Evolutionary conservation across 2,888 invertebrate species (phyloP).

Genomic region (Andricus curvator): DNA sequence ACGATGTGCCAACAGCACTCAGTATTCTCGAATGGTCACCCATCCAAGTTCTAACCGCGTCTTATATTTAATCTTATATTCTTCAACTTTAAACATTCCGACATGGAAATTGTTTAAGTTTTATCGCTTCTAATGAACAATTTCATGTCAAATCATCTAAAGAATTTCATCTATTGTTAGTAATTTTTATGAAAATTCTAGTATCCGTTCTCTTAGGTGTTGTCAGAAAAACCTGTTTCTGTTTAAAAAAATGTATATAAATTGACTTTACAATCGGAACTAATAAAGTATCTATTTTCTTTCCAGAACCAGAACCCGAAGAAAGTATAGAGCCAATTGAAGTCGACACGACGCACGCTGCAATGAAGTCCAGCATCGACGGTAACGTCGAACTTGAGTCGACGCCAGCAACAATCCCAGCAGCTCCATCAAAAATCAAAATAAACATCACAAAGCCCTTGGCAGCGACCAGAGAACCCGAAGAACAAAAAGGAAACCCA

Average conservation of each 20-base stretch:
- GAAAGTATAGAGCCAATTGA: slow-evolving; percentile 31
- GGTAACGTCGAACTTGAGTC: slow-evolving; percentile 87
- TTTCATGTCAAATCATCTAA: too few species aligned
- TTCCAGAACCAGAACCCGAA: slow-evolving; percentile 30
- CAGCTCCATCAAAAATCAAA: slow-evolving; percentile 81
- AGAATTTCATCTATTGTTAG: too few species aligned
- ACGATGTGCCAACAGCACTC: too few species aligned
- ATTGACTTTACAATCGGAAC: neutral
- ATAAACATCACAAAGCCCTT: slow-evolving; percentile 90
- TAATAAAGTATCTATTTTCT: neutral
- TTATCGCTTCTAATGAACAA: too few species aligned
- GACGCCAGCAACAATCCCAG: slow-evolving; percentile 78
- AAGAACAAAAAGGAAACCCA: slow-evolving; percentile 65
- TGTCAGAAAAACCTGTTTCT: too few species aligned
- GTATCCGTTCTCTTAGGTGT: too few species aligned
- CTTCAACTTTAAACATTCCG: too few species aligned
- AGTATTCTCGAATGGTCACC: too few species aligned
- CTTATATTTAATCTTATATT: too few species aligned
- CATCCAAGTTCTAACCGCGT: too few species aligned
- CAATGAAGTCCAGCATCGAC: slow-evolving; percentile 85
- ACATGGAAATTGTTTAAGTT: too few species aligned
- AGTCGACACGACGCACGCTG: slow-evolving; percentile 81
- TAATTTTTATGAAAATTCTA: too few species aligned
- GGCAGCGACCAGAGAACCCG: slow-evolving; percentile 70
- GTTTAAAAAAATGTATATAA: neutral